Base-by-base conservation (phyloP, 1,140 invertebrate genomes). In the Calliphora vicina region DNA sequence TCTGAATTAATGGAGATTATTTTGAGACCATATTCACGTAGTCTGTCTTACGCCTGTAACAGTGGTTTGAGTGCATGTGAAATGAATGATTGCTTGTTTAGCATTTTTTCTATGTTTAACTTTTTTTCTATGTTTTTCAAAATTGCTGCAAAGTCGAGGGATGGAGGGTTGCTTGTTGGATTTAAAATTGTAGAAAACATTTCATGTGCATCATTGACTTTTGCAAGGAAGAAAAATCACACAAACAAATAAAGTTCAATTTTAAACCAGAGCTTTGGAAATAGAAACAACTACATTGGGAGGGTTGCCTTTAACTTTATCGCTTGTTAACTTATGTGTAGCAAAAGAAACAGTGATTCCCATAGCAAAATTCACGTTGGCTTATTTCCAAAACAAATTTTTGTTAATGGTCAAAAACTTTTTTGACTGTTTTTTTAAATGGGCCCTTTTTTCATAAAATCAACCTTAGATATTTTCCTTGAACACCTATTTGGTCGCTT, bases 201-300 rank as follows among this genome's bases (percentile, higher is more conserved):
- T 89, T 89, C 88, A 89, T 89, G 86, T 88, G 88, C 88, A 88
- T 86, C 88, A 89, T 89, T 89, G 88, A 89, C 88, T 89, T 87
- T 85, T 86, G 85, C 85, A 73, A 83, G 20, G n/a, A 1, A 82
- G 20, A 57, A n/a, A n/a, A 57, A 57, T 13, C 13, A 50, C 3
- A 57, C 1, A 5, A 13, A 20, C n/a, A 61, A 78, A 78, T 42
- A 76, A 76, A 76, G 29, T 42, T 76, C 20, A 20, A 42, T 76
- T 76, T 76, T 76, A 42, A 78, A 71, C 35, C 50, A 80, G 29
- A 67, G 10, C 50, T 29, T 20, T 50, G 5, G 26, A 57, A 42
- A 50, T n/a, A 50, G 45, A 50, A 1, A 50, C 0, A 17, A 12
- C 12, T 15, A 9, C 0, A 50, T 5, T 43, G 67, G 20, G 42